Conservation (phyloP, 2,113 vertebrate genomes). For the Myrmophylax atrothorax region DNA sequence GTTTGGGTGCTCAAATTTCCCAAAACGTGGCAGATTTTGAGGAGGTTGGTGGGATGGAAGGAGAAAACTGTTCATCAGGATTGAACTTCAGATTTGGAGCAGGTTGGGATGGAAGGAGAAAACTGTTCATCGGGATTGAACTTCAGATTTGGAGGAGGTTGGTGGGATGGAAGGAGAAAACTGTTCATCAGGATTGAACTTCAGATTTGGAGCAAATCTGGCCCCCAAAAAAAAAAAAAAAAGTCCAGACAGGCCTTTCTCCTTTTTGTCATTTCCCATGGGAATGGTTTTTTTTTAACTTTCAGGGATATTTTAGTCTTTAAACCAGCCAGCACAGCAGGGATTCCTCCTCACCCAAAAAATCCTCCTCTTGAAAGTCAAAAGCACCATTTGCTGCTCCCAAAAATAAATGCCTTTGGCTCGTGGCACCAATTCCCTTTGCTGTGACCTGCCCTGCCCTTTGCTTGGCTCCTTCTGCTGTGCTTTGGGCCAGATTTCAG, state of each 20-base stretch:
- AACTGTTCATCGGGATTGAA: no score
- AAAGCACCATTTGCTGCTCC: not conserved
- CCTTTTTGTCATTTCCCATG: no score
- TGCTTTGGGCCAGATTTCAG: not conserved
- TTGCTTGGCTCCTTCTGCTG: not conserved
- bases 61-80: not conserved
- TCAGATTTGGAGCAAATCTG: not conserved
- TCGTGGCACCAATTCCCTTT: not conserved
- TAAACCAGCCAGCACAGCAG: not conserved
- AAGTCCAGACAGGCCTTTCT: not conserved
- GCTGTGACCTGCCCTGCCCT: not conserved
- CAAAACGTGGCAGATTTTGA: not conserved
- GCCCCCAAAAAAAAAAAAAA: not conserved
- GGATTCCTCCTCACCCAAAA: not conserved
- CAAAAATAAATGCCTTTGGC: not conserved
- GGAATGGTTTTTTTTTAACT: not conserved
- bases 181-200: no score
- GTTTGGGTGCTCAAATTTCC: not conserved
- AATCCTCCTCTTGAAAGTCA: not conserved
- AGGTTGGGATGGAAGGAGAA: not conserved
- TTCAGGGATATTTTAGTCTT: not conserved
- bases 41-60: not conserved
- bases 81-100: not conserved
- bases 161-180: no score
- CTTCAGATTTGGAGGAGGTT: no score